Evolutionary conservation across 2,113 vertebrate genomes (phyloP).

Genomic region (Rhinogobius similis): DNA sequence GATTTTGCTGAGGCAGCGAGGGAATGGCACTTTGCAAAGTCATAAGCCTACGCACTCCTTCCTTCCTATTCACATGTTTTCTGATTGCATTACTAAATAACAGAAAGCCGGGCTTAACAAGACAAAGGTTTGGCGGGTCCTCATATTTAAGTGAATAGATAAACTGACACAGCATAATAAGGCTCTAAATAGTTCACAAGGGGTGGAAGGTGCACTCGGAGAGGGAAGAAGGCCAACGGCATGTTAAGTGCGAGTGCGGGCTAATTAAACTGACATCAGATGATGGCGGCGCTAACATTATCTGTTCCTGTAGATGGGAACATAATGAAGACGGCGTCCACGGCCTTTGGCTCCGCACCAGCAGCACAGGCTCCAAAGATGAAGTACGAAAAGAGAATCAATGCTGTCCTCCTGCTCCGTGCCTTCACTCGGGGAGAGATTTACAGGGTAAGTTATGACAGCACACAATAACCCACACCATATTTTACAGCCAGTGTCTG

Average conservation of each 20-base stretch:
- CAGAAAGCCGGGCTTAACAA: background rate
- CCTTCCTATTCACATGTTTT: background rate
- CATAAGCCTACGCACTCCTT: background rate
- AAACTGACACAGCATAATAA: conserved; percentile 10
- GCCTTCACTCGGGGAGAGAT: conserved; percentile 65
- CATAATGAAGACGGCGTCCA: conserved; percentile 59
- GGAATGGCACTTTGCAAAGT: conserved; percentile 9
- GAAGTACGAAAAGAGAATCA: conserved; percentile 66
- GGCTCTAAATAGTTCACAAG: conserved; percentile 10
- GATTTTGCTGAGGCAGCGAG: conserved; percentile 2
- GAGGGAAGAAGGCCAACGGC: conserved; percentile 5
- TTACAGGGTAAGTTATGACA: conserved; percentile 73
- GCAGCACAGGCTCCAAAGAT: conserved; percentile 51
- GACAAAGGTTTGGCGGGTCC: conserved; percentile 2
- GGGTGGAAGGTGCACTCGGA: conserved; percentile 6
- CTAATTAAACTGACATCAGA: conserved; percentile 64
- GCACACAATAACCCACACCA: conserved; percentile 63
- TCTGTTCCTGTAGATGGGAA: conserved; percentile 33
- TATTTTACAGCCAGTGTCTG: conserved; percentile 65
- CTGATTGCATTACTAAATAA: conserved; percentile 2
- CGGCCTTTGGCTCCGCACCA: conserved; percentile 62
- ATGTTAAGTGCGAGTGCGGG: conserved; percentile 16
- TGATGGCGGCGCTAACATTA: conserved; percentile 18
- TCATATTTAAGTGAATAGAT: conserved; percentile 8
- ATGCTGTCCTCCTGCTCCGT: conserved; percentile 54